Evolutionary conservation across 2,797 vertebrate species (phyloP), one percentile per base, ranked within the genome.

Genomic region (Squalus acanthias): DNA sequence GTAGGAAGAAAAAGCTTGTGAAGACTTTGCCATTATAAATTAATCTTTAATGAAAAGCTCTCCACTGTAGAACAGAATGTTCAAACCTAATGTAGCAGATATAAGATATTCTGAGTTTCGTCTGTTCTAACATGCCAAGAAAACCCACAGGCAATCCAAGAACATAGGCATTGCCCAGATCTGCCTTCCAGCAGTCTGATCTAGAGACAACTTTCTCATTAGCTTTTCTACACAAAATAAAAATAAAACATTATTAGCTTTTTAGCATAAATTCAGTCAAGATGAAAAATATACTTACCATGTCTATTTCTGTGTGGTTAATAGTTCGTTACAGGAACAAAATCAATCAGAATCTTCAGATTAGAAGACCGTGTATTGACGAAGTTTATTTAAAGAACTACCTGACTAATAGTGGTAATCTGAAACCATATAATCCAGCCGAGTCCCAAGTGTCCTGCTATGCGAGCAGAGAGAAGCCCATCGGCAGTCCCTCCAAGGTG

Each of bases 31-130:
- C 50, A 57, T 74, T 98, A 98, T 98, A 98, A 99, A 99, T 99
- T 98, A 99, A 99, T 99, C 98, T 99, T 99, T 99, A 99, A 98
- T 98, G 98, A 98, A 98, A 98, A 98, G 98, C 99, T 99, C 99
- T 99, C 98, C 99, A 97, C 98, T 98, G 98, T 98, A 98, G 98
- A 97, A 98, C 98, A 97, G 97, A 97, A 97, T 98, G 98, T 98
- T 99, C 98, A 98, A 98, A 98, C 98, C 98, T 98, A 99, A 97
- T 97, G 98, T 98, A 98, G 98, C 98, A 97, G 98, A 98, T 98
- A 98, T 97, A 97, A 96, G 97, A 97, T 98, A 98, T 98, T 98
- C 97, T 98, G 98, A 98, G 98, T 98, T 98, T 98, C 98, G 98
- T 99, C 98, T 98, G 98, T 98, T 98, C 98, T 97, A 97, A 97